Percentiles rank a stretch among this genome's conserved stretches.
Evolutionary conservation across 2,888 invertebrate genomes (phyloP).

Genomic region (Stenchaetothrips biformis): DNA sequence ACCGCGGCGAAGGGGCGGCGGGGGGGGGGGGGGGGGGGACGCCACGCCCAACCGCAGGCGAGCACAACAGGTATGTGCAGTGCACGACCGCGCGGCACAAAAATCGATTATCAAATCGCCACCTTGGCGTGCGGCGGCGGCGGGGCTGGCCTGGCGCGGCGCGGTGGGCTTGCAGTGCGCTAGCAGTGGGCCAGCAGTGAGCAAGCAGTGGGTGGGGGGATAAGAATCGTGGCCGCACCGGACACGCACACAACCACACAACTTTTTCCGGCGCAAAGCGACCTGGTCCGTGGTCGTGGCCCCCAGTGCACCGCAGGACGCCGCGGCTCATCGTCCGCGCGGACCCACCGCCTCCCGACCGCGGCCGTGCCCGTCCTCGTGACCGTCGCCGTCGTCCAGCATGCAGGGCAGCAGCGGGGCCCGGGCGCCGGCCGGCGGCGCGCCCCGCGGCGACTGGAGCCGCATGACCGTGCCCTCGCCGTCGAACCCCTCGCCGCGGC

Average conservation of each 20-base stretch:
- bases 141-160: neutral
- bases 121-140: neutral
- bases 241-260: neutral
- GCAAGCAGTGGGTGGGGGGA: neutral
- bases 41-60: too few species aligned
- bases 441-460: neutral
- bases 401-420: neutral
- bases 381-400: too few species aligned
- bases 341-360: neutral
- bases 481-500: neutral
- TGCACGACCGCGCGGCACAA: neutral
- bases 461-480: constrained; percentile 4
- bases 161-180: neutral
- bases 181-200: neutral
- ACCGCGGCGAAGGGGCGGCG: too few species aligned
- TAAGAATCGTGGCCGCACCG: constrained; percentile 12
- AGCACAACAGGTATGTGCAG: neutral
- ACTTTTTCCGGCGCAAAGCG: constrained; percentile 2
- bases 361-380: neutral
- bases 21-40: too few species aligned
- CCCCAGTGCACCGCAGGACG: neutral
- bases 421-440: neutral
- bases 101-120: constrained; percentile 24
- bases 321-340: neutral
- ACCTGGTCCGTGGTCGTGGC: neutral